Evolutionary conservation across 2,113 vertebrate species (phyloP), one percentile per base, ranked within the genome.

Genomic region (Oenanthe melanoleuca): DNA sequence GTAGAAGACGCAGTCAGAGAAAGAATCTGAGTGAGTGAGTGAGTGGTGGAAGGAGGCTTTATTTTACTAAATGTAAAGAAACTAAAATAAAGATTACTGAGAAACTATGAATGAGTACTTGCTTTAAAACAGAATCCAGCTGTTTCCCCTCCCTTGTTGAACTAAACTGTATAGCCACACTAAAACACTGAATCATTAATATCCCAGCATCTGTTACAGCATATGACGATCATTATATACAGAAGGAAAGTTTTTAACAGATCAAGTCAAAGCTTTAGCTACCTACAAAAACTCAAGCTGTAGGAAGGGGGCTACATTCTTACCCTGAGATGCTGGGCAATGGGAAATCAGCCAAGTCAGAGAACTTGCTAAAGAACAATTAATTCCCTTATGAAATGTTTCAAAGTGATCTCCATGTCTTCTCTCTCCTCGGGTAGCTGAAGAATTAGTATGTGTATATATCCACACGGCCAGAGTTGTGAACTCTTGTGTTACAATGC

Each of bases 91-190:
- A 97, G 31, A 78, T 85, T 74, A 74, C 21, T 53, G 84, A 83
- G 50, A 88, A 94, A 81, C 93, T 93, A 80, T 95, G 89, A 96
- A 65, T 80, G 92, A 95, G 49, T 97, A 89, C 91, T 96, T 96
- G 93, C 97, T 97, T 97, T 95, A 75, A 93, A 97, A 96, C 86
- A 92, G 89, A 92, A 97, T 94, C 91, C 94, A 96, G 81, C 89
- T 97, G 80, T 86, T 96, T 94, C 81, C 72, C 90, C 69, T 95
- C 74, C 40, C 95, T 91, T 84, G 34, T 89, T 95, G 65, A 89
- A 83, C 90, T 74, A 89, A 97, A 92, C 19, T 77, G 37, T 80
- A 83, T 52, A 82, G 55, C 57, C 56, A 92, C 69, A 74, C 28
- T 40, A 47, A 81, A 95, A 95, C 49, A 95, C 38, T 37, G n/a